A percentile compares a stretch with the other conserved stretches of the same genome.
These are phyloP conservation scores for Sibirionetta formosa DNA, from an alignment of 2,797 vertebrate species.

Conservation along the genomic window DNA sequence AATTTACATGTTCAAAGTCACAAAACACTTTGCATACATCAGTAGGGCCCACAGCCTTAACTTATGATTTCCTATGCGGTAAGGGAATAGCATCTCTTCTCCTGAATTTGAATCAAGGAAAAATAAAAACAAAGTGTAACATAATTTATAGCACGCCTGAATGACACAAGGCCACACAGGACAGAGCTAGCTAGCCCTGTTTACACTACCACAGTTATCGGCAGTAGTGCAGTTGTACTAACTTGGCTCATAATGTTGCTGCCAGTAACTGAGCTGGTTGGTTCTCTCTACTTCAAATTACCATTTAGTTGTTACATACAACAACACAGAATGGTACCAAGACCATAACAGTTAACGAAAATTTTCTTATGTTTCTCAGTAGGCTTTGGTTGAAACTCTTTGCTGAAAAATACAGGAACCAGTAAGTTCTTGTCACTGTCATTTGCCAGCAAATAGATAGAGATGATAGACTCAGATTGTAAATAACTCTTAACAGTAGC, in stretches of 20 bases:
- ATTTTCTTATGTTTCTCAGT: neutral
- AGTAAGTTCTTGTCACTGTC: neutral
- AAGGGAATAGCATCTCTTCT: neutral
- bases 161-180: neutral
- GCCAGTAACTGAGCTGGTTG: neutral
- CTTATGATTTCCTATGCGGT: neutral
- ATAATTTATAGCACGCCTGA: neutral
- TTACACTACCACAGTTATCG: neutral
- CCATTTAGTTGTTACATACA: neutral
- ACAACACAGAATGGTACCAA: neutral
- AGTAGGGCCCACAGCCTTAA: neutral
- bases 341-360: neutral
- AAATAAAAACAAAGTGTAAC: conserved; percentile 1
- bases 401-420: neutral
- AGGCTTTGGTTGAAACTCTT: neutral
- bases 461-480: neutral
- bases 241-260: neutral
- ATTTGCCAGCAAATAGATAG: neutral
- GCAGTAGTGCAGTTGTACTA: neutral
- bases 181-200: neutral
- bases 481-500: neutral
- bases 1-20: conserved; percentile 51
- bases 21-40: conserved; percentile 34
- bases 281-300: neutral
- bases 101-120: conserved; percentile 16